Evolutionary conservation across 2,797 vertebrate genomes (phyloP).

Genomic region (Acanthiza pusilla): DNA sequence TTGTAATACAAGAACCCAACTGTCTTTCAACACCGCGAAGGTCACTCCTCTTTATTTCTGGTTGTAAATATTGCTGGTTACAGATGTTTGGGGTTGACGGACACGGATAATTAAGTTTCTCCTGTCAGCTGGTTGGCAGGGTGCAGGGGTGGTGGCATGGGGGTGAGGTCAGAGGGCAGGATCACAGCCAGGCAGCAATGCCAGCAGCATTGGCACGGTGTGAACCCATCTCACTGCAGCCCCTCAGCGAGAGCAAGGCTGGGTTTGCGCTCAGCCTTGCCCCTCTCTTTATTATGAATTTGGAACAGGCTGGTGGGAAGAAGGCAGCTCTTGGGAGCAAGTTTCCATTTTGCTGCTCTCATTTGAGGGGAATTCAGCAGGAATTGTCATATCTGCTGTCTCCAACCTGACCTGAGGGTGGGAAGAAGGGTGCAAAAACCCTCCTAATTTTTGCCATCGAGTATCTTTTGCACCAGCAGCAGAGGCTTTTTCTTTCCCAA

Average conservation of each 20-base stretch:
- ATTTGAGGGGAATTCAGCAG: not conserved
- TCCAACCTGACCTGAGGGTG: not conserved
- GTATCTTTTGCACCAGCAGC: not conserved
- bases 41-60: constrained; percentile 70
- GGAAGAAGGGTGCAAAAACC: not conserved
- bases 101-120: constrained; percentile 53
- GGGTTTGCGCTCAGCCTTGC: not conserved
- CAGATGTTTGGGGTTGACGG: constrained; percentile 61
- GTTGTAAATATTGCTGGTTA: constrained; percentile 67
- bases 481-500: not conserved
- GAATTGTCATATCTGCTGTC: not conserved
- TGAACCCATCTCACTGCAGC: not conserved
- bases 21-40: constrained; percentile 61
- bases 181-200: not conserved
- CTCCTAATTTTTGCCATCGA: not conserved
- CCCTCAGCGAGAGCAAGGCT: not conserved
- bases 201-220: not conserved
- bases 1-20: constrained; percentile 71
- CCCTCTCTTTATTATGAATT: not conserved
- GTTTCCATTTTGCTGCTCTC: not conserved
- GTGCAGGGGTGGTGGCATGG: not conserved
- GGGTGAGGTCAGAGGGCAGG: not conserved
- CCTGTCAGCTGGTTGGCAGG: constrained; percentile 14
- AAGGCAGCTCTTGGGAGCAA: not conserved
- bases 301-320: not conserved